Evolutionary conservation across 2,797 vertebrate genomes (phyloP).

Genomic region (Tenualosa thibaudeaui): DNA sequence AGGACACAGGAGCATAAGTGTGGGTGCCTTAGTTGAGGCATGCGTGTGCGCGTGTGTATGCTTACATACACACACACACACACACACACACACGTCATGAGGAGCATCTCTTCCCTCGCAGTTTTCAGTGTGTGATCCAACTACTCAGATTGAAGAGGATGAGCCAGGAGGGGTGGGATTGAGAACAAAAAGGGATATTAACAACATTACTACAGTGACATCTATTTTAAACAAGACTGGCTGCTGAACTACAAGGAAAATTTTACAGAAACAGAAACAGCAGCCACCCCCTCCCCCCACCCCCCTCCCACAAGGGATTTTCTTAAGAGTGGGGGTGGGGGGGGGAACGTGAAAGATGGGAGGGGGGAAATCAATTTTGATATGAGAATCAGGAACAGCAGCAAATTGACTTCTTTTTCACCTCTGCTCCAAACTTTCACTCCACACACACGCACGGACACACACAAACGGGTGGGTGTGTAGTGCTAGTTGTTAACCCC

Average conservation of each 20-base stretch:
- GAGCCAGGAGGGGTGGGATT: conserved; percentile 27
- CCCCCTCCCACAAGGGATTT: conserved; percentile 72
- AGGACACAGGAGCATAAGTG: not conserved
- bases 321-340: conserved; percentile 51
- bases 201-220: conserved; percentile 51
- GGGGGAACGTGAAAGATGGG: conserved; percentile 65
- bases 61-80: not conserved
- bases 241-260: conserved; percentile 63
- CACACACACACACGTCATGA: not conserved
- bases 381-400: conserved; percentile 79
- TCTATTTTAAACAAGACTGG: conserved; percentile 61
- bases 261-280: conserved; percentile 65
- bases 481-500: not conserved
- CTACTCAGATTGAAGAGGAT: not conserved
- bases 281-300: conserved; percentile 61
- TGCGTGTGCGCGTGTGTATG: not conserved
- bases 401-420: conserved; percentile 30
- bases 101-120: not conserved
- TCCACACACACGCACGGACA: not conserved
- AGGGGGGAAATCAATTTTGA: conserved; percentile 46
- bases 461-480: not conserved
- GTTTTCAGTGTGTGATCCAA: not conserved
- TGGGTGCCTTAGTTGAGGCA: not conserved
- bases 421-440: not conserved
- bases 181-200: conserved; percentile 42